Percentiles rank a stretch among this genome's conserved stretches.
phyloP scores from a whole-genome alignment of 2,113 vertebrate genomes.

The Psilopsiagon aymara region DNA sequence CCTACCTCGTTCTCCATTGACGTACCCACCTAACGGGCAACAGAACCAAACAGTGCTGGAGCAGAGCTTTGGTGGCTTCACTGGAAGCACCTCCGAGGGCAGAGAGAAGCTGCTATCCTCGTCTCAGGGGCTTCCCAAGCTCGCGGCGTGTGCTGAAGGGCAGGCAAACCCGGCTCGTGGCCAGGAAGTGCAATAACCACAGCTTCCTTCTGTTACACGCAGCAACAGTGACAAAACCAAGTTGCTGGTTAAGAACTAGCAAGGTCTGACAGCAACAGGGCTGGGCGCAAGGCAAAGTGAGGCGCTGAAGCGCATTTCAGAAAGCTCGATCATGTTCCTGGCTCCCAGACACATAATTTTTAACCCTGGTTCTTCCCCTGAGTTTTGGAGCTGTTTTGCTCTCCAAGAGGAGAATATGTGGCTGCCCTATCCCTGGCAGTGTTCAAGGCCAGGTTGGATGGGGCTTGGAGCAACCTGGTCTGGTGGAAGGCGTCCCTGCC shows the following conservation, averaged over 20 bases:
- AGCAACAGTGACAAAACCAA: neutral
- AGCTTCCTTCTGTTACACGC: conserved; percentile 55
- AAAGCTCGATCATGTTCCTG: accelerated
- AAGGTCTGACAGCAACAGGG: neutral
- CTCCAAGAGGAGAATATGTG: neutral
- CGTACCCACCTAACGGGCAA: accelerated
- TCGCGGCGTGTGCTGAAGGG: neutral
- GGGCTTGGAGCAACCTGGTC: neutral
- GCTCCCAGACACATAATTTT: accelerated
- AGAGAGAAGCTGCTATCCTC: accelerated
- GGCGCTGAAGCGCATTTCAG: neutral
- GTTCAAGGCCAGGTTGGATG: accelerated
- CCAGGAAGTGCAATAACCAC: conserved; percentile 72
- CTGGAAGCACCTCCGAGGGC: neutral
- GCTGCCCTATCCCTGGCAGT: neutral
- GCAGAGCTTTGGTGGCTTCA: too few species aligned
- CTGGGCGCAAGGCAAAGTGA: accelerated
- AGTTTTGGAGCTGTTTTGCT: neutral
- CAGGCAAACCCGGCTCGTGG: neutral
- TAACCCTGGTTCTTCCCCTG: neutral
- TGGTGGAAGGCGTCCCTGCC: neutral
- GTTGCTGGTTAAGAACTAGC: neutral
- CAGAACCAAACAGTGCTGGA: neutral
- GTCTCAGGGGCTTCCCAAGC: neutral
- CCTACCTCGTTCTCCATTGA: conserved; percentile 75